phyloP scores from a whole-genome alignment of 2,888 invertebrate species.

The Cabera pusaria region DNA sequence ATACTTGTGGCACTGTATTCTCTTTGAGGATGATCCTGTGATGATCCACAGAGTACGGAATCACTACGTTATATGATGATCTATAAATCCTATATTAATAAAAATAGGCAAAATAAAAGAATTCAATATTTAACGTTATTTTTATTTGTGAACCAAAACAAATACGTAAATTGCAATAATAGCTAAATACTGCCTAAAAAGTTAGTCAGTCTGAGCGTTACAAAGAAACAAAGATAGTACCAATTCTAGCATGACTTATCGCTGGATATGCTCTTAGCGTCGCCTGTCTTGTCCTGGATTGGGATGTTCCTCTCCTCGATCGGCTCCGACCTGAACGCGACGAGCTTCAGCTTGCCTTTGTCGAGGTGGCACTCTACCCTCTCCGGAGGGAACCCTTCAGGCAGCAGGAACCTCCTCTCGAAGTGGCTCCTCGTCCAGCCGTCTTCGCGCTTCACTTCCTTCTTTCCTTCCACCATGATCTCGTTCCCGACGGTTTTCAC shows the following conservation, averaged over 20 bases:
- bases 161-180: too few species aligned
- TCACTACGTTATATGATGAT: too few species aligned
- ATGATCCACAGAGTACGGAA: too few species aligned
- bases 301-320: slow-evolving; percentile 60
- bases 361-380: slow-evolving; percentile 89
- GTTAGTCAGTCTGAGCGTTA: slow-evolving; percentile 26
- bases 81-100: too few species aligned
- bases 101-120: too few species aligned
- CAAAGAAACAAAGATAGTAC: not conserved
- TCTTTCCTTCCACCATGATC: slow-evolving; percentile 90
- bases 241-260: slow-evolving; percentile 7
- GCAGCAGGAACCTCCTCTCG: slow-evolving; percentile 88
- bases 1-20: too few species aligned
- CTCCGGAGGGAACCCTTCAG: slow-evolving; percentile 89
- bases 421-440: slow-evolving; percentile 91
- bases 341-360: slow-evolving; percentile 88
- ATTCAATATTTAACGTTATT: too few species aligned
- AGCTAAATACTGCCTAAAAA: not conserved
- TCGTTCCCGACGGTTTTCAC: slow-evolving; percentile 90
- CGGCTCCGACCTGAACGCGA: slow-evolving; percentile 83
- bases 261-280: slow-evolving; percentile 11
- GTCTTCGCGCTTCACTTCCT: slow-evolving; percentile 89
- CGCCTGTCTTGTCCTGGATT: slow-evolving; percentile 54
- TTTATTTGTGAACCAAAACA: too few species aligned
- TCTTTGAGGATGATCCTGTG: too few species aligned